phyloP scores from a whole-genome alignment of 2,797 vertebrate species.

The Corythornis leucogaster region DNA sequence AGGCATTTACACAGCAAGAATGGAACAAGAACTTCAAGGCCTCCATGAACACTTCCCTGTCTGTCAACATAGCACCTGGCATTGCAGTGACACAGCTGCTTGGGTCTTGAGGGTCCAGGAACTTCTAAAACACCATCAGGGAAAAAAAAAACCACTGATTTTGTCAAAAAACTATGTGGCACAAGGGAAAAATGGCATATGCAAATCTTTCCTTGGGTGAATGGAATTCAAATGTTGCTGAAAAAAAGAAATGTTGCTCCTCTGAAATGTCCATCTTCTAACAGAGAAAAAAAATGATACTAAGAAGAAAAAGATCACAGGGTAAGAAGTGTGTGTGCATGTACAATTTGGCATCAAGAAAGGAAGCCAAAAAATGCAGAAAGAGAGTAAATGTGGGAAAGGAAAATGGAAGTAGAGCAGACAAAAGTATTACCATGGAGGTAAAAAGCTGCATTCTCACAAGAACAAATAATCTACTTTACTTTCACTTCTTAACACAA shows the following conservation, averaged over 20 bases:
- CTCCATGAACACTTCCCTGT: not conserved
- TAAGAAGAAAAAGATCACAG: not conserved
- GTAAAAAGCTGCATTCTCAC: not conserved
- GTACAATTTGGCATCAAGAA: not conserved
- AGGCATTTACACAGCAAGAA: not conserved
- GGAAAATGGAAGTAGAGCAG: not conserved
- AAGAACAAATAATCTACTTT: not conserved
- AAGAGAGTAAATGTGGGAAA: not conserved
- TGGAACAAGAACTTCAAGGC: not conserved
- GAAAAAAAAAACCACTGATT: not conserved
- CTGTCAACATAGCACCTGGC: not conserved
- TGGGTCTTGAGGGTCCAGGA: not conserved
- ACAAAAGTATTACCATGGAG: not conserved
- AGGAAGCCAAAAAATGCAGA: not conserved
- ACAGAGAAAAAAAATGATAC: not conserved
- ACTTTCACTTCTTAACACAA: not conserved
- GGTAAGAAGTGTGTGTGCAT: not conserved
- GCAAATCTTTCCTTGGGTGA: not conserved
- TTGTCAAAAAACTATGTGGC: not conserved
- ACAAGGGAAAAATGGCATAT: not conserved
- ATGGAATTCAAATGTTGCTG: not conserved
- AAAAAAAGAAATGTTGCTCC: not conserved
- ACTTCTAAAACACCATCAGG: not conserved
- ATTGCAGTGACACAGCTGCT: not conserved
- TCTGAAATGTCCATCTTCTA: not conserved